Base-by-base conservation (phyloP, 2,113 vertebrate species). In the Coregonus clupeaformis region DNA sequence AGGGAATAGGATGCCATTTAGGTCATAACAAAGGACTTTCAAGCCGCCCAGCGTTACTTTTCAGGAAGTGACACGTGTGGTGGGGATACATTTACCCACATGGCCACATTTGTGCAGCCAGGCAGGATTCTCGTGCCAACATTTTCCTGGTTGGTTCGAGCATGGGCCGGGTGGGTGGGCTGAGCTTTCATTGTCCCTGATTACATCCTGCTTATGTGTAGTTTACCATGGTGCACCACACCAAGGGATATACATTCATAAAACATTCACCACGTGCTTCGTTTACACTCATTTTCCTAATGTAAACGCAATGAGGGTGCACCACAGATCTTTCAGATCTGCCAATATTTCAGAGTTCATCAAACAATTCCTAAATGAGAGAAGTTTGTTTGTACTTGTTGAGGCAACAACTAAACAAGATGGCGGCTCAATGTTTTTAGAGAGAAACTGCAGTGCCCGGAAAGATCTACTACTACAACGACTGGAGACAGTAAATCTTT, bases 241-340 rank as follows among this genome's bases (percentile, higher is more conserved):
- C 20, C 71, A 42, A 9, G 57, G 64, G 76, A 80, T 78, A 45
- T 1, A 30, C 63, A 65, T 71, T 86, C 87, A 88, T 86, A 11
- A 90, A 91, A 85, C 80, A 90, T 89, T 88, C 77, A 86, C 32
- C 68, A 72, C 25, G 2, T 0, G 29, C 25, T 52, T 66, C 79
- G 52, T 70, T 59, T 71, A 82, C 66, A 83, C 63, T 16, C 72
- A 64, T 69, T 73, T 76, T 71, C 32, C 71, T 75, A 68, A 73
- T 77, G 79, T 79, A 71, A 82, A 85, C 83, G 80, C 69, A 59
- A 68, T 13, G 29, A 82, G 57, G 81, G 83, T 87, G 87, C n/a
- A n/a, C n/a, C n/a, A n/a, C n/a, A n/a, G n/a, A n/a, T n/a, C n/a
- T n/a, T n/a, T n/a, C n/a, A n/a, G n/a, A n/a, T n/a, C n/a, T n/a